Evolutionary conservation across 2,888 invertebrate genomes (phyloP).

Genomic region (Drosophila parthenogenetica): DNA sequence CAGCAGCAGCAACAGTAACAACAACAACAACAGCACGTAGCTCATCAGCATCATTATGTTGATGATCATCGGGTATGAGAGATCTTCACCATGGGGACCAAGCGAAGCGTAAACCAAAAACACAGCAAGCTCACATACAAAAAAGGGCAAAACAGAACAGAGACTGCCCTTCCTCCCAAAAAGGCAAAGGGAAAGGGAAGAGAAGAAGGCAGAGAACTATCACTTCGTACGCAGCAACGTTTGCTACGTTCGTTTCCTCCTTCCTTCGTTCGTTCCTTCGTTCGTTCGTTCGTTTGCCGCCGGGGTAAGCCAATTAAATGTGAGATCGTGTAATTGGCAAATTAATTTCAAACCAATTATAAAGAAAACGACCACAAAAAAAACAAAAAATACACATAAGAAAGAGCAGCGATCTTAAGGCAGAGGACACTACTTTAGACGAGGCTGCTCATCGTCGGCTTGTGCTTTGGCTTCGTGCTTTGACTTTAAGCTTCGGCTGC

Average conservation of each 20-base stretch:
- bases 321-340: conserved; percentile 85
- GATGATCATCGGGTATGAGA: conserved; percentile 15
- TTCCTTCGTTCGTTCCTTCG: neutral
- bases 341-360: conserved; percentile 84
- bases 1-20: neutral
- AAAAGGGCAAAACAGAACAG: conserved; percentile 62
- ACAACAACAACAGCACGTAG: too few species aligned
- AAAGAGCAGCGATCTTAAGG: conserved; percentile 10
- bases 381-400: conserved; percentile 37
- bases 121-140: conserved; percentile 52
- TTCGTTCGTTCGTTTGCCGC: conserved; percentile 40
- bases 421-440: conserved; percentile 28
- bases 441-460: neutral
- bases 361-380: conserved; percentile 78
- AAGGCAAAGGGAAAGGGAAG: neutral
- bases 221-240: conserved; percentile 50
- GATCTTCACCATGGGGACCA: conserved; percentile 58
- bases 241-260: conserved; percentile 18
- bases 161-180: conserved; percentile 3
- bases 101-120: conserved; percentile 58
- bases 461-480: neutral
- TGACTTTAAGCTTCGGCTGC: neutral
- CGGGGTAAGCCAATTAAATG: conserved; percentile 83
- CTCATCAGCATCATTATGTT: conserved; percentile 14
- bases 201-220: neutral